Percentiles rank a stretch among this genome's conserved stretches.
Evolutionary conservation across 2,888 invertebrate species (phyloP).

Genomic region (Lymantria dispar): DNA sequence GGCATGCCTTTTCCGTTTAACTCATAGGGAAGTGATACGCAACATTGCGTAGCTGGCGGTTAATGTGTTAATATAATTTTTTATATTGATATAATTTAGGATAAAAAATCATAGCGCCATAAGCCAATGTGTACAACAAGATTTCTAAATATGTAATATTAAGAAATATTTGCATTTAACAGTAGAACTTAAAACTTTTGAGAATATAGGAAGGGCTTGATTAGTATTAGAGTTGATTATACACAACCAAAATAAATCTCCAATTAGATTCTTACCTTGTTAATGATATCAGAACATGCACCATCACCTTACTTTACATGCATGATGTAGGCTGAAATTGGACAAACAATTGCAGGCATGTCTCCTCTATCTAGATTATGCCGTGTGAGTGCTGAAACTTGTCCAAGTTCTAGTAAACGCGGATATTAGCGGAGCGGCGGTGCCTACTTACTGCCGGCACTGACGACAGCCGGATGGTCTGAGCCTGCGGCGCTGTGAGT

Average conservation of each 20-base stretch:
- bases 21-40: no score
- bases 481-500: slow-evolving; percentile 84
- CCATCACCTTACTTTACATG: slow-evolving; percentile 68
- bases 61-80: no score
- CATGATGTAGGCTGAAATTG: slow-evolving; percentile 56
- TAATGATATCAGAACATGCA: slow-evolving; percentile 64
- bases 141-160: no score
- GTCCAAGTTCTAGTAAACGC: slow-evolving; percentile 27
- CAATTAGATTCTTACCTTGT: slow-evolving; percentile 60
- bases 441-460: slow-evolving; percentile 94
- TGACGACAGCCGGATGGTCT: slow-evolving; percentile 92
- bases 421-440: slow-evolving; percentile 45
- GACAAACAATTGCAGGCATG: slow-evolving; percentile 38
- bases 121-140: no score
- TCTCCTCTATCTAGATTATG: slow-evolving; percentile 12
- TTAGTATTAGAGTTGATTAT: slow-evolving; percentile 40
- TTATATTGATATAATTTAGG: no score
- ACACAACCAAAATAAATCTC: slow-evolving; percentile 40
- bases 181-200: slow-evolving; percentile 28
- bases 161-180: slow-evolving; percentile 25
- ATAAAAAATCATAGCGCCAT: no score
- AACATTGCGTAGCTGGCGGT: no score
- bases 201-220: slow-evolving; percentile 8
- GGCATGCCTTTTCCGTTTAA: no score
- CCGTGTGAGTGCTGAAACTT: slow-evolving; percentile 18